Percentiles rank a stretch among this genome's conserved stretches.
Conservation (phyloP, 2,888 invertebrate genomes). For the Scaptomyza tumidula region DNA sequence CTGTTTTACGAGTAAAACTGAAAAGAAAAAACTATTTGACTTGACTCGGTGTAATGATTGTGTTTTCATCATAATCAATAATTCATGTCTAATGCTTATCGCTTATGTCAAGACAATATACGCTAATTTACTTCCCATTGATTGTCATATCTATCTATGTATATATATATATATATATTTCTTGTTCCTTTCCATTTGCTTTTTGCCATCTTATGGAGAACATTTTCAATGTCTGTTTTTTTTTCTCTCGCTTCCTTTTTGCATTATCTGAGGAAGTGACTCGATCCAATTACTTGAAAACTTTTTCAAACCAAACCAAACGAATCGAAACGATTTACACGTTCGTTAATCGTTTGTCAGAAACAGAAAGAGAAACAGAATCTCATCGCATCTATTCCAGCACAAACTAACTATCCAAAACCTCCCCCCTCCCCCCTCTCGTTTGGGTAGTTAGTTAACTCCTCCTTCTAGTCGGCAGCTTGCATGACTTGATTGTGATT, state of each 20-base stretch:
- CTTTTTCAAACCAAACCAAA: slow-evolving; percentile 3
- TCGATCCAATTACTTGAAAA: slow-evolving; percentile 35
- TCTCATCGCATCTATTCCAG: slow-evolving; percentile 6
- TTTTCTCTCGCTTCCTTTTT: slow-evolving; percentile 8
- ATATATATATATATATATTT: slow-evolving; percentile 4
- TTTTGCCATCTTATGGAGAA: not conserved
- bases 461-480: slow-evolving; percentile 43
- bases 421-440: not conserved
- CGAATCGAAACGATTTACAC: slow-evolving; percentile 17
- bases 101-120: slow-evolving; percentile 51
- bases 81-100: slow-evolving; percentile 52
- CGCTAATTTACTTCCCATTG: slow-evolving; percentile 52
- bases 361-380: not conserved
- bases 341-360: slow-evolving; percentile 1
- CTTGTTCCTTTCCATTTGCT: slow-evolving; percentile 34
- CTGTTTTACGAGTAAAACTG: too few relatives aligned
- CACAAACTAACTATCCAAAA: slow-evolving; percentile 27
- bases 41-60: too few relatives aligned
- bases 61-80: slow-evolving; percentile 54
- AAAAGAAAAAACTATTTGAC: too few relatives aligned
- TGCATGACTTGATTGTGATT: slow-evolving; percentile 82
- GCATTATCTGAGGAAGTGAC: slow-evolving; percentile 44
- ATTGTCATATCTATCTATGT: slow-evolving; percentile 23
- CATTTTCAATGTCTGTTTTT: slow-evolving; percentile 2
- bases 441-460: slow-evolving; percentile 14